A percentile compares a stretch with the other conserved stretches of the same genome.
Evolutionary conservation across 2,888 invertebrate species (phyloP).

Genomic region (Conomelus anceps): DNA sequence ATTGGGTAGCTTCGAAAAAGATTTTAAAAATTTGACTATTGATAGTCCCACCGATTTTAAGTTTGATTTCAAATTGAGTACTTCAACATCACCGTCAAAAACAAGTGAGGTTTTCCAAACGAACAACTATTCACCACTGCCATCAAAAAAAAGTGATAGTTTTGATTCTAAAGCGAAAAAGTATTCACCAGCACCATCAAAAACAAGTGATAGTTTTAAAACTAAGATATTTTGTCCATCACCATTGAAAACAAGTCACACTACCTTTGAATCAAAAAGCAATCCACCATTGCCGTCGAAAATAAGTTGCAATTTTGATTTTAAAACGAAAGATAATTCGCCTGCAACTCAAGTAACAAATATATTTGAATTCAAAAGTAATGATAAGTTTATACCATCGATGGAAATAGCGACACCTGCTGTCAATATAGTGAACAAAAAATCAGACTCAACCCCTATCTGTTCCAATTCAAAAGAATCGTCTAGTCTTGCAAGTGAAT

Average conservation of each 20-base stretch:
- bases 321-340: not conserved
- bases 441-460: not conserved
- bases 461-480: no score
- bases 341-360: no score
- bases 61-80: not conserved
- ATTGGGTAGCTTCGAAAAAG: not conserved
- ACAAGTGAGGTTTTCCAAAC: not conserved
- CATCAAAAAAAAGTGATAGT: not conserved
- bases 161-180: not conserved
- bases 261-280: not conserved
- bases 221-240: not conserved
- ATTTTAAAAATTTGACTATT: not conserved
- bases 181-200: not conserved
- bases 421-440: not conserved
- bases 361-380: no score
- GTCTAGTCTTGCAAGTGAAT: not conserved
- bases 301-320: not conserved
- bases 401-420: not conserved
- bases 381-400: not conserved
- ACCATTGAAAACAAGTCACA: not conserved
- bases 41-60: not conserved
- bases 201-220: not conserved
- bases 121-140: not conserved
- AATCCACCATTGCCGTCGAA: not conserved
- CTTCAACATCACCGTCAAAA: not conserved